phyloP scores from a whole-genome alignment of 2,113 vertebrate species.

The Corydoras sp. region DNA sequence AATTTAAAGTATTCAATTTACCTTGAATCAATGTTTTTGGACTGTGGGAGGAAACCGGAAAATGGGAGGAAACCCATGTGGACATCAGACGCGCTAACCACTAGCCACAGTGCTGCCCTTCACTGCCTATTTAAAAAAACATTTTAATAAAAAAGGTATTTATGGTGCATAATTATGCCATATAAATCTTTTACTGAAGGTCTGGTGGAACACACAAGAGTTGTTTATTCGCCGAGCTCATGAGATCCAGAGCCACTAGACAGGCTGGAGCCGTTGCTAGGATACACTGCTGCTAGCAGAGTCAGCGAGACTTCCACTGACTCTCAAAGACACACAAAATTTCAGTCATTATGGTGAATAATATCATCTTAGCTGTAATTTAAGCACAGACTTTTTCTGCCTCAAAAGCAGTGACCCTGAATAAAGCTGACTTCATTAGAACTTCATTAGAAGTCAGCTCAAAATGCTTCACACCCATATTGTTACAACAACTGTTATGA shows the following conservation, averaged over 20 bases:
- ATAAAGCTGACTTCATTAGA: too few species aligned
- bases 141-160: background rate
- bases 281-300: slow-evolving; percentile 30
- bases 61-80: too few species aligned
- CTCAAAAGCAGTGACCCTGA: too few species aligned
- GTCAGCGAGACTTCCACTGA: slow-evolving; percentile 22
- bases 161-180: slow-evolving; percentile 25
- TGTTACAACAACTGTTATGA: too few species aligned
- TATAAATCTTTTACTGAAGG: slow-evolving; percentile 19
- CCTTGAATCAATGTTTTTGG: too few species aligned
- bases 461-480: too few species aligned
- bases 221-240: slow-evolving; percentile 21
- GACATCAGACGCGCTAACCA: too few species aligned
- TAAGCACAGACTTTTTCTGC: too few species aligned
- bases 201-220: slow-evolving; percentile 12
- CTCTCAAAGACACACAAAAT: slow-evolving; percentile 6
- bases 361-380: background rate
- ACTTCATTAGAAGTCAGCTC: too few species aligned
- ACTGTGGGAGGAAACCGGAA: too few species aligned
- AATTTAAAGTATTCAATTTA: too few species aligned
- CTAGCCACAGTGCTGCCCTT: too few species aligned
- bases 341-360: slow-evolving; percentile 4
- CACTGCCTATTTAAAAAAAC: background rate
- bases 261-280: slow-evolving; percentile 34
- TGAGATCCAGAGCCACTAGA: slow-evolving; percentile 33